phyloP scores from a whole-genome alignment of 2,113 vertebrate genomes.

The Butorides virescens region DNA sequence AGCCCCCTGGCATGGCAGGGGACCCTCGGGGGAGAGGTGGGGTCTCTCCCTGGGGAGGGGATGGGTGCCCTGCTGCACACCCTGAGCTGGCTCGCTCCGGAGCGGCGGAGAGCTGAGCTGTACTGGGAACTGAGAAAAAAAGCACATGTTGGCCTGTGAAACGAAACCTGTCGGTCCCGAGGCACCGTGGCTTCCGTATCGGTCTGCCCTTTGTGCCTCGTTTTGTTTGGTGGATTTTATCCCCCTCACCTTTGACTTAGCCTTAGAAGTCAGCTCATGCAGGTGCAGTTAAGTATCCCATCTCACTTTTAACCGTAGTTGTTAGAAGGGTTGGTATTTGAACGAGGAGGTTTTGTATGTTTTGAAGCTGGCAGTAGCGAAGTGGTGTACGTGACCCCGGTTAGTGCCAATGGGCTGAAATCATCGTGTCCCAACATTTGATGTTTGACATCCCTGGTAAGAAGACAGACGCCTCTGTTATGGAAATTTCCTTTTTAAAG shows the following conservation, averaged over 20 bases:
- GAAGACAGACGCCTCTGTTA: constrained; percentile 36
- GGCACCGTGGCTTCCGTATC: fast-evolving
- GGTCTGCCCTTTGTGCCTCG: fast-evolving
- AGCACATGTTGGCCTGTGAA: fast-evolving
- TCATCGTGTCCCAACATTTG: constrained; percentile 27
- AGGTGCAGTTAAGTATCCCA: neutral
- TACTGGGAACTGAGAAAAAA: neutral
- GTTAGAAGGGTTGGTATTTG: neutral
- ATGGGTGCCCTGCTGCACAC: neutral
- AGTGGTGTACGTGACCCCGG: neutral
- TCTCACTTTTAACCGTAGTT: neutral
- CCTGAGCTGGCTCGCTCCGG: fast-evolving
- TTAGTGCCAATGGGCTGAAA: constrained; percentile 38
- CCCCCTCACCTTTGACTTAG: neutral
- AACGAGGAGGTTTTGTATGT: constrained; percentile 3
- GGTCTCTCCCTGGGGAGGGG: neutral
- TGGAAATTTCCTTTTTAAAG: constrained; percentile 58
- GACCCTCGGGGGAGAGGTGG: neutral
- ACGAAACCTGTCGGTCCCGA: neutral
- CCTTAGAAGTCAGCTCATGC: neutral
- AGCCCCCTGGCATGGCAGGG: neutral
- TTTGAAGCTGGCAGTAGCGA: constrained; percentile 31
- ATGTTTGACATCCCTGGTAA: constrained; percentile 67
- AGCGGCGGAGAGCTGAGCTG: neutral
- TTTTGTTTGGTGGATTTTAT: neutral